A percentile compares a stretch with the other conserved stretches of the same genome.
These are phyloP conservation scores for Agrochola macilenta DNA, from an alignment of 2,888 invertebrate genomes.

Conservation along the genomic window DNA sequence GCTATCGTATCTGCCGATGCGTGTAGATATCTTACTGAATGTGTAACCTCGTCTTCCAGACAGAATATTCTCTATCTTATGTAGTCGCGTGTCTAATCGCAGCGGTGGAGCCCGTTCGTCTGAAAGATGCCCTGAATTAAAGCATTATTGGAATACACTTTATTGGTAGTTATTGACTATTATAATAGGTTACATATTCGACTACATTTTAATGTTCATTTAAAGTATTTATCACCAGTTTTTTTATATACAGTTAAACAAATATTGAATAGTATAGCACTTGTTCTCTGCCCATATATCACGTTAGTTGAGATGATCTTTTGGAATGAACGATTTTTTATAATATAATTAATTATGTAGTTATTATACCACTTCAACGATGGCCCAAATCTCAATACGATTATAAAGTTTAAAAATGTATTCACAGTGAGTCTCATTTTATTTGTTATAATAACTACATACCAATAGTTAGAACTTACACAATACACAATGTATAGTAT, in stretches of 20 bases:
- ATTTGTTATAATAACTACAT: conserved; percentile 57
- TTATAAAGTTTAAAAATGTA: conserved; percentile 8
- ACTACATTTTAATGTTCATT: conserved; percentile 42
- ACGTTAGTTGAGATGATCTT: conserved; percentile 35
- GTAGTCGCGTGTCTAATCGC: conserved; percentile 35
- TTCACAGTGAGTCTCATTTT: conserved; percentile 18
- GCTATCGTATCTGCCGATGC: conserved; percentile 8
- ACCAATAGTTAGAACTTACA: conserved; percentile 33
- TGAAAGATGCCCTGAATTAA: conserved; percentile 28
- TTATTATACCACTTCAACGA: conserved; percentile 45
- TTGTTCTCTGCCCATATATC: conserved; percentile 44
- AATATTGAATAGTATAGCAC: conserved; percentile 52
- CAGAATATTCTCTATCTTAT: conserved; percentile 33
- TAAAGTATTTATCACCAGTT: conserved; percentile 49
- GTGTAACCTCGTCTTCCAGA: conserved; percentile 57
- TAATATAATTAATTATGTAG: conserved; percentile 41
- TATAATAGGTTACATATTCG: conserved; percentile 49
- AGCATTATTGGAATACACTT: conserved; percentile 38
- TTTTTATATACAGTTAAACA: conserved; percentile 45
- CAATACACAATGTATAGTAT: conserved; percentile 50
- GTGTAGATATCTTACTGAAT: conserved; percentile 32
- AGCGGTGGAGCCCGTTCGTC: conserved; percentile 47
- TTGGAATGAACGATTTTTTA: conserved; percentile 41
- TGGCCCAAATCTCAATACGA: conserved; percentile 21
- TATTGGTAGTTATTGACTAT: conserved; percentile 52